These are phyloP conservation scores for Vipera latastei DNA, from an alignment of 2,797 vertebrate genomes.

Conservation along the genomic window DNA sequence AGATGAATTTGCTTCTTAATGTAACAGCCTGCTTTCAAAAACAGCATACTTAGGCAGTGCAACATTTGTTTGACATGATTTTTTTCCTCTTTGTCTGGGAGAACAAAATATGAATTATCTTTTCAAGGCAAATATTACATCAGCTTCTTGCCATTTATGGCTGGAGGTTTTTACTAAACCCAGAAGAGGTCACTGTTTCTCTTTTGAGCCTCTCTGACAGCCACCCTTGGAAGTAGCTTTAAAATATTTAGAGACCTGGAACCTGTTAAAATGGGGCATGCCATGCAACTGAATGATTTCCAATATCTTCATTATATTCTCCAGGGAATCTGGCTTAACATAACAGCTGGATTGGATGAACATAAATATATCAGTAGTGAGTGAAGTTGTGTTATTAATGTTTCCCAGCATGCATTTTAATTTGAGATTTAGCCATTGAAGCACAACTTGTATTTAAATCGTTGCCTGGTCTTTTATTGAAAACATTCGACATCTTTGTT, in stretches of 20 bases:
- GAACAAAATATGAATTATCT: slow-evolving; percentile 2
- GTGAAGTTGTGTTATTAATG: slow-evolving; percentile 36
- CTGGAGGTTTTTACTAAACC: not conserved
- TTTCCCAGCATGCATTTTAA: slow-evolving; percentile 35
- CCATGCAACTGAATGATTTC: slow-evolving; percentile 12
- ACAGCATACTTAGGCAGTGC: slow-evolving; percentile 57
- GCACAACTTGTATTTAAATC: slow-evolving; percentile 21
- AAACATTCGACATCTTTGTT: not conserved
- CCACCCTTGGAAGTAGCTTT: not conserved
- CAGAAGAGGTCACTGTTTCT: slow-evolving; percentile 76
- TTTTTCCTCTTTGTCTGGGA: slow-evolving; percentile 13
- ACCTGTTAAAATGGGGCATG: slow-evolving; percentile 15
- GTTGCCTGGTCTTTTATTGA: slow-evolving; percentile 24
- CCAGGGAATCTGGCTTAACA: slow-evolving; percentile 41
- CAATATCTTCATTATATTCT: slow-evolving; percentile 38
- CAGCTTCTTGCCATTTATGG: not conserved
- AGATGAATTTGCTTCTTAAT: slow-evolving; percentile 65
- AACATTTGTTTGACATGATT: slow-evolving; percentile 63
- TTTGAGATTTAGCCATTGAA: slow-evolving; percentile 28
- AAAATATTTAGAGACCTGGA: slow-evolving; percentile 4
- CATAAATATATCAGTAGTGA: slow-evolving; percentile 38
- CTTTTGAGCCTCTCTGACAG: slow-evolving; percentile 41
- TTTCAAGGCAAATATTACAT: not conserved
- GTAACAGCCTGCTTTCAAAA: slow-evolving; percentile 53
- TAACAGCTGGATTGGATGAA: slow-evolving; percentile 38